These are phyloP conservation scores for Oasisia sp. DNA, from an alignment of 2,888 invertebrate genomes.

Conservation along the genomic window DNA sequence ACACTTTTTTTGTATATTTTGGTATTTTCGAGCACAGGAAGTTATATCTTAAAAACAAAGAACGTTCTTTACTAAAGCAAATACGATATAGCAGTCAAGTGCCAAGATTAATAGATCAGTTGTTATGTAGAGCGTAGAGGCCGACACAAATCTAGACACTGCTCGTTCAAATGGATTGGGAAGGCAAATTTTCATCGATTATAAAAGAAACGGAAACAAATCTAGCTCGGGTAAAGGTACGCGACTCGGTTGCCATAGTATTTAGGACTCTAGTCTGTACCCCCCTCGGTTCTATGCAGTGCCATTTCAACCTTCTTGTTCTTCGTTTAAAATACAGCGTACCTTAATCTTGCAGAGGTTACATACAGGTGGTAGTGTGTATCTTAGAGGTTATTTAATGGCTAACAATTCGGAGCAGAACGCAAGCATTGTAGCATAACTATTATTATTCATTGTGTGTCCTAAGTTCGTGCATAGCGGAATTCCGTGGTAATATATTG, in stretches of 20 bases:
- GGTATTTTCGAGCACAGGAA: background rate
- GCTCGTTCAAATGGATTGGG: slow-evolving; percentile 24
- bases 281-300: too few relatives aligned
- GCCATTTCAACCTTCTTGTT: too few relatives aligned
- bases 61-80: background rate
- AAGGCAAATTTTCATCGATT: slow-evolving; percentile 22
- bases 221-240: slow-evolving; percentile 25
- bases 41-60: background rate
- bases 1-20: background rate
- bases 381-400: too few relatives aligned
- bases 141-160: background rate
- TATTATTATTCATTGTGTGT: too few relatives aligned
- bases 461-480: too few relatives aligned
- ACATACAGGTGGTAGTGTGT: too few relatives aligned
- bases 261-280: background rate
- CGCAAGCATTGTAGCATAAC: too few relatives aligned
- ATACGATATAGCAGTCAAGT: background rate
- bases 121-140: background rate
- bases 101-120: background rate
- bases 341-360: too few relatives aligned
- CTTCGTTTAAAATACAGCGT: too few relatives aligned
- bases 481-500: too few relatives aligned
- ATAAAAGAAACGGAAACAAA: slow-evolving; percentile 25
- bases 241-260: background rate
- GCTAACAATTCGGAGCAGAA: too few relatives aligned